phyloP scores from a whole-genome alignment of 2,888 invertebrate species.

The Salticus scenicus region DNA sequence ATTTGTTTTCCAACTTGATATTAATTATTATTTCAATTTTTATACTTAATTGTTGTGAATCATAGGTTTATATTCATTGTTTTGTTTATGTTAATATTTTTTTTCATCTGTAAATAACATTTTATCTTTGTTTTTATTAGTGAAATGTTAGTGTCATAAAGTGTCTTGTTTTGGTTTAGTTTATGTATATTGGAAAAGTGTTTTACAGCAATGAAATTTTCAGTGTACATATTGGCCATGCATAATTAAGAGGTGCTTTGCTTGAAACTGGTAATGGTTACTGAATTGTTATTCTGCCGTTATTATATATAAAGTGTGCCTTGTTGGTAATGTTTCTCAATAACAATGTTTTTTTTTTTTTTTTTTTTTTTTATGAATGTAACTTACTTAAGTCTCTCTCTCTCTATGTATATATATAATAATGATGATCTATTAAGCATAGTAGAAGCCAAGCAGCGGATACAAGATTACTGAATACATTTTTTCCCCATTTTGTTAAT shows the following conservation, averaged over 20 bases:
- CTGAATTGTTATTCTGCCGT: background rate
- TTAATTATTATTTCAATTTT: background rate
- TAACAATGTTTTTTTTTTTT: no score
- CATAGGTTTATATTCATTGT: background rate
- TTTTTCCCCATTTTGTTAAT: no score
- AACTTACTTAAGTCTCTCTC: no score
- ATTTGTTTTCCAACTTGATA: background rate
- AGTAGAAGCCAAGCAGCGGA: no score
- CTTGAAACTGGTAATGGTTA: background rate
- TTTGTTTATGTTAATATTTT: background rate
- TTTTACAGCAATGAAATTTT: background rate
- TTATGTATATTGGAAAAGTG: background rate
- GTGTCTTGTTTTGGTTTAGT: background rate
- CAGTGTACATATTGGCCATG: background rate
- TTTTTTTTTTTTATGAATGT: no score
- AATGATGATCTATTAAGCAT: no score
- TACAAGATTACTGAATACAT: no score
- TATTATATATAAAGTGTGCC: no score
- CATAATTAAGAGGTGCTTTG: background rate
- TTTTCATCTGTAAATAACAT: background rate
- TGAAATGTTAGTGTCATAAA: background rate
- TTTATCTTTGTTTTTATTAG: background rate
- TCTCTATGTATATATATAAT: no score
- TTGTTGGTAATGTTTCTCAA: no score
- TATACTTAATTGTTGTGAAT: slow-evolving; percentile 1